Conservation (phyloP, 2,888 invertebrate genomes). For the Amphipyra berbera region DNA sequence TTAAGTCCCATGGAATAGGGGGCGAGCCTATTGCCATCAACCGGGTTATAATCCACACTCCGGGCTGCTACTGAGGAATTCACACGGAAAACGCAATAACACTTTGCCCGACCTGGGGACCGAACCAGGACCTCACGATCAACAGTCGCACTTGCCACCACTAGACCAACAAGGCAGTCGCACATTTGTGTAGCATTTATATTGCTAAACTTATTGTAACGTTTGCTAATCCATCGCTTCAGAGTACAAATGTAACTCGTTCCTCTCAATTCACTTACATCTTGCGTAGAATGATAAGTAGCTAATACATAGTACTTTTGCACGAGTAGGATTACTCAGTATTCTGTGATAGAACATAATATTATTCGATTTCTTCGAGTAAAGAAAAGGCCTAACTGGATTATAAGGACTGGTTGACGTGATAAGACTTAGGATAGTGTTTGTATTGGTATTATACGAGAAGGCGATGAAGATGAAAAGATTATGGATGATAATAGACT, state of each 20-base stretch:
- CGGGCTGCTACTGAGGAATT: no score
- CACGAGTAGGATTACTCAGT: slow-evolving; percentile 29
- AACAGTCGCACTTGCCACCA: no score
- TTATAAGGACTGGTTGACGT: slow-evolving; percentile 34
- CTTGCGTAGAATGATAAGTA: slow-evolving; percentile 41
- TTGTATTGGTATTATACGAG: not conserved
- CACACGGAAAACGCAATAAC: no score
- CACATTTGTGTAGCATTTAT: no score
- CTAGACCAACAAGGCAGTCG: no score
- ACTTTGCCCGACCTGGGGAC: no score
- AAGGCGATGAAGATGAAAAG: not conserved
- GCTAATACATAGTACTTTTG: slow-evolving; percentile 23
- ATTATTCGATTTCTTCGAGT: slow-evolving; percentile 37
- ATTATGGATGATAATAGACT: not conserved
- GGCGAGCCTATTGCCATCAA: no score
- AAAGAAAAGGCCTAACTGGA: slow-evolving; percentile 29
- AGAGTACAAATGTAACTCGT: slow-evolving; percentile 17
- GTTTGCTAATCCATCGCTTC: slow-evolving; percentile 9
- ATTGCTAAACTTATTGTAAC: no score
- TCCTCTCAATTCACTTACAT: slow-evolving; percentile 40
- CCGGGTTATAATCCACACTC: no score
- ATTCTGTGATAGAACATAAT: slow-evolving; percentile 25
- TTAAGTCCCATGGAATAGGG: no score
- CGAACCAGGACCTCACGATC: no score
- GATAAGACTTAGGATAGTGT: slow-evolving; percentile 22